Evolutionary conservation across 2,797 vertebrate species (phyloP).

Genomic region (Gymnothorax reevesii): DNA sequence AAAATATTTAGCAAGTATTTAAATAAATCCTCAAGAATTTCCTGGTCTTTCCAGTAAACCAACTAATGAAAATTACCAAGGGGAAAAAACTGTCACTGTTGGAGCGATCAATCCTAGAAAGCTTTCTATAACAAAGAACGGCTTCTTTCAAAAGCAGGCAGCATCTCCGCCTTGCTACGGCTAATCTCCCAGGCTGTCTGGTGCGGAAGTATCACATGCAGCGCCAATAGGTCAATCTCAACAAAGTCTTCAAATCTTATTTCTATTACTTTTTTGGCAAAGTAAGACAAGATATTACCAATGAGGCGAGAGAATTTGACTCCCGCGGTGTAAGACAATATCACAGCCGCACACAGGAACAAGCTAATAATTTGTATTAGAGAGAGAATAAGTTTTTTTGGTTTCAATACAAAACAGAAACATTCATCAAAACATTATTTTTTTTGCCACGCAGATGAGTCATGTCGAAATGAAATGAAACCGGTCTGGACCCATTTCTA

Average conservation of each 20-base stretch:
- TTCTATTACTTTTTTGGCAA: too few species aligned
- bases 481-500: neutral
- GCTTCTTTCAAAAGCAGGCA: conserved; percentile 45
- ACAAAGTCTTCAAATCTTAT: too few species aligned
- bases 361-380: too few species aligned
- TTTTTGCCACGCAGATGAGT: neutral
- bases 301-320: too few species aligned
- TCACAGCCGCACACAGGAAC: too few species aligned
- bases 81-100: conserved; percentile 39
- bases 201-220: neutral
- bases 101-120: conserved; percentile 61
- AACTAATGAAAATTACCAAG: conserved; percentile 34
- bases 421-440: too few species aligned
- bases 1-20: conserved; percentile 48
- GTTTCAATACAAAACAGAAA: too few species aligned
- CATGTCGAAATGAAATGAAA: neutral
- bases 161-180: conserved; percentile 37
- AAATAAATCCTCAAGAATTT: conserved; percentile 68
- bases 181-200: neutral
- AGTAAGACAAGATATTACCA: too few species aligned
- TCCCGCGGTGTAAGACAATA: too few species aligned
- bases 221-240: too few species aligned
- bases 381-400: too few species aligned
- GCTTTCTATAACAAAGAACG: conserved; percentile 42
- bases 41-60: conserved; percentile 60